Evolutionary conservation across 2,113 vertebrate species (phyloP).

Genomic region (Heliornis fulica): DNA sequence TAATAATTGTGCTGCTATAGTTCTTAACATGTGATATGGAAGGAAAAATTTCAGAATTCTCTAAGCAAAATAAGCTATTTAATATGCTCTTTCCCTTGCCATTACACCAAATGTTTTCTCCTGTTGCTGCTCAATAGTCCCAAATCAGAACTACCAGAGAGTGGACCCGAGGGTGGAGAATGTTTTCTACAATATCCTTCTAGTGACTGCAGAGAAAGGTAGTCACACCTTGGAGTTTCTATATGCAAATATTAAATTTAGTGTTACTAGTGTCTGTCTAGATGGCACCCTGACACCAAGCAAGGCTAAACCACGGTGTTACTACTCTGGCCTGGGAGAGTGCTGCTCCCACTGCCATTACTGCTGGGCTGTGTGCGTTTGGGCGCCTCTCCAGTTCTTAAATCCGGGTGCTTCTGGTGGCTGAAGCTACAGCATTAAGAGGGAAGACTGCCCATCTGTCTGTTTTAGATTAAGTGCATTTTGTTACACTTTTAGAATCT

Average conservation of each 20-base stretch:
- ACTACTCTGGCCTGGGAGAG: background rate
- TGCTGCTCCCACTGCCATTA: background rate
- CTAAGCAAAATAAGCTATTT: background rate
- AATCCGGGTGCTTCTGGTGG: background rate
- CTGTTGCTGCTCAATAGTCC: background rate
- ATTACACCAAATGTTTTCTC: background rate
- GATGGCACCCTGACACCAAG: background rate
- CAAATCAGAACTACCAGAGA: background rate
- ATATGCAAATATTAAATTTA: background rate
- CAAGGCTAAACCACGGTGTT: background rate
- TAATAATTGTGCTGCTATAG: background rate
- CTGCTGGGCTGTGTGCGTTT: background rate
- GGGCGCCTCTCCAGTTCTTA: background rate
- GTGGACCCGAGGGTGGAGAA: background rate
- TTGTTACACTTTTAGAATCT: rapidly evolving
- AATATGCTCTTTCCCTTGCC: background rate
- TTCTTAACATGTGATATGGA: background rate
- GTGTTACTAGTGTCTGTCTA: background rate
- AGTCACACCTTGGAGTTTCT: background rate
- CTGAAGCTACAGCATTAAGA: background rate
- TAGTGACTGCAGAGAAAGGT: background rate
- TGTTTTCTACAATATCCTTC: background rate
- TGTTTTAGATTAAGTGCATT: background rate
- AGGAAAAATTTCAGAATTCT: background rate
- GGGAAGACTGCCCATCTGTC: background rate